Evolutionary conservation across 2,113 vertebrate genomes (phyloP).

Genomic region (Scopus umbretta): DNA sequence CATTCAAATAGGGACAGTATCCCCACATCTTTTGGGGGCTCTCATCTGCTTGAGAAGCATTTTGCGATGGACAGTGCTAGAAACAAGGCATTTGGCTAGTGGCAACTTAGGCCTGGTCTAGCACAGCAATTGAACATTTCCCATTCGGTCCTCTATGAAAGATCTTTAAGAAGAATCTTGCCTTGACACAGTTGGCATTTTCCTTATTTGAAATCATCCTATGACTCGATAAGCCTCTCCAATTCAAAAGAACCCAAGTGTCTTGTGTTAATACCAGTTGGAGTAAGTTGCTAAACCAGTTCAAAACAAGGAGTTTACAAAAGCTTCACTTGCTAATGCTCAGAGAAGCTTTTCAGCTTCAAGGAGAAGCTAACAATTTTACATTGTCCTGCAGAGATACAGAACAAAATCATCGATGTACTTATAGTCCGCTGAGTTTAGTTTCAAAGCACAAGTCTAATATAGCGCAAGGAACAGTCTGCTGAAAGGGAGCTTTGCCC

Average conservation of each 20-base stretch:
- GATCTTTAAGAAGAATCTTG: not conserved
- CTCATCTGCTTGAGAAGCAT: not conserved
- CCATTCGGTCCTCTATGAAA: not conserved
- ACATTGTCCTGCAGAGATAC: not conserved
- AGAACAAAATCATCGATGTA: not conserved
- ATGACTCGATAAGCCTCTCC: not conserved
- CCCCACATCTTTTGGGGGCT: not conserved
- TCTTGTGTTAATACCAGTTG: not conserved
- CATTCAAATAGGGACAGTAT: not conserved
- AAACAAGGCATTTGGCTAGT: not conserved
- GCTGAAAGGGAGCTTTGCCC: not conserved
- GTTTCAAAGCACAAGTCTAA: not conserved
- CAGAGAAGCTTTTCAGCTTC: not conserved
- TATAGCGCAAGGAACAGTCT: not conserved
- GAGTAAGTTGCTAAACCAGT: not conserved
- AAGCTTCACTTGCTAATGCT: not conserved
- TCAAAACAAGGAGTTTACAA: constrained; percentile 1
- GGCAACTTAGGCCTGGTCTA: not conserved
- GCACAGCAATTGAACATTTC: not conserved
- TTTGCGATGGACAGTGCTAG: not conserved
- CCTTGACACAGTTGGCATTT: not conserved
- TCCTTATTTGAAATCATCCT: not conserved
- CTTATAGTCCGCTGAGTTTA: not conserved
- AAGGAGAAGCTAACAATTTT: not conserved
- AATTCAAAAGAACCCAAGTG: not conserved